These are phyloP conservation scores for Lacerta viridis DNA, from an alignment of 2,797 vertebrate species.

Conservation along the genomic window DNA sequence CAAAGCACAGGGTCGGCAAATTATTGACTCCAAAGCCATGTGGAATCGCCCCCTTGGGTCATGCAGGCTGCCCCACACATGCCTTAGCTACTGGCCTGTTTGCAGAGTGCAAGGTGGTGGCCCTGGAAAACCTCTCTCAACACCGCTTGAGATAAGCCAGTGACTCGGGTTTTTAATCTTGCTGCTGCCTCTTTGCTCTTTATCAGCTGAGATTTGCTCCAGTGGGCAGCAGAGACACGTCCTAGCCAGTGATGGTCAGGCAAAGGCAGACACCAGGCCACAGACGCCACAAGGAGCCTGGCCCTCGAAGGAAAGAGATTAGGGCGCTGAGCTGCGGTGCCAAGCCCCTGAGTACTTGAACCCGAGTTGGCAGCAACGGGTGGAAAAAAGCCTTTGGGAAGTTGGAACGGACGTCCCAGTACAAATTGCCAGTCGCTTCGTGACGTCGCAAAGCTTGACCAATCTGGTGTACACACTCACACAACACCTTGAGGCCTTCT, in stretches of 20 bases:
- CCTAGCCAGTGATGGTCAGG: neutral
- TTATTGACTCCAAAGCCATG: accelerated
- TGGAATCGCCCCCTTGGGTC: too few species aligned
- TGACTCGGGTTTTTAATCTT: neutral
- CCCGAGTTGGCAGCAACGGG: neutral
- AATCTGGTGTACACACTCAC: neutral
- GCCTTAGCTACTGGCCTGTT: neutral
- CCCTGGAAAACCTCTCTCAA: neutral
- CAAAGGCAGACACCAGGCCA: neutral
- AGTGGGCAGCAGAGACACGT: neutral
- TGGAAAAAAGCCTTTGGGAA: neutral
- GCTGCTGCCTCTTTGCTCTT: neutral
- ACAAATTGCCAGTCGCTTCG: neutral
- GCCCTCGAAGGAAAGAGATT: neutral
- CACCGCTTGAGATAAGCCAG: neutral
- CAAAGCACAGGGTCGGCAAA: neutral
- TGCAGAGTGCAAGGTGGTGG: neutral
- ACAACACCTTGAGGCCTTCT: neutral
- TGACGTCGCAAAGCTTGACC: neutral
- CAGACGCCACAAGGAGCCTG: neutral
- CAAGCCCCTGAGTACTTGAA: neutral
- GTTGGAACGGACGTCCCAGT: neutral
- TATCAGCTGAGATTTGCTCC: conserved; percentile 5
- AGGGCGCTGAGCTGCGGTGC: neutral
- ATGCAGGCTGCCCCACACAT: neutral